Conservation (phyloP, 2,113 vertebrate species). For the Catagonus wagneri region DNA sequence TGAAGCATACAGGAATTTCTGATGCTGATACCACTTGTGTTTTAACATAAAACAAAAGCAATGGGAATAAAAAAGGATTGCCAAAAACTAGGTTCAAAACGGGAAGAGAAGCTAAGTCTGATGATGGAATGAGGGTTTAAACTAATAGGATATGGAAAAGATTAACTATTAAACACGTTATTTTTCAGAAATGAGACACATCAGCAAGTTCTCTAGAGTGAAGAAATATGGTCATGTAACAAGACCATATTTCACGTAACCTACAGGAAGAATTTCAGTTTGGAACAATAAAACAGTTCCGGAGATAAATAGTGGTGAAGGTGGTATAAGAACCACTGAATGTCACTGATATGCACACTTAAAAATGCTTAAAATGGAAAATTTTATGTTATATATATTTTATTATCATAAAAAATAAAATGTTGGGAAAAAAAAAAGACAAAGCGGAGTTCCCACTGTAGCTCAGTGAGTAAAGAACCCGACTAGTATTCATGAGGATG, state of each 20-base stretch:
- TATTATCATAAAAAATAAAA: constrained; percentile 15
- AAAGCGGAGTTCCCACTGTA: background rate
- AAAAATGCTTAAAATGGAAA: constrained; percentile 10
- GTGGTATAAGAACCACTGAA: background rate
- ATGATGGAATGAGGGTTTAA: constrained; percentile 17
- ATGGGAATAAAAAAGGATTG: background rate
- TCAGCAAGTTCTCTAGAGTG: constrained; percentile 30
- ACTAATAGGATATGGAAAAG: background rate
- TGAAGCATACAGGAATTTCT: constrained; percentile 29
- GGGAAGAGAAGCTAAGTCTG: background rate
- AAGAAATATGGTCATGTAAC: background rate
- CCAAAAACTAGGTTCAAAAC: constrained; percentile 27
- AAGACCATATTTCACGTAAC: background rate
- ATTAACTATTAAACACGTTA: constrained; percentile 31
- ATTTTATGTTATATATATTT: background rate
- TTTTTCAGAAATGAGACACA: constrained; percentile 6
- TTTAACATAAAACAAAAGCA: constrained; percentile 55
- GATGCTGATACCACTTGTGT: background rate
- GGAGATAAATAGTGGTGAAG: background rate
- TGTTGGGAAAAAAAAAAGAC: background rate
- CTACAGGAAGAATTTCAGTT: background rate
- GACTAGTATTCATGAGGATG: too few species aligned
- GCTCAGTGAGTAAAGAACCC: too few species aligned
- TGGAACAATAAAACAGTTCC: constrained; percentile 13
- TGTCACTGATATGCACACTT: background rate